phyloP scores from a whole-genome alignment of 2,113 vertebrate species.

The Taxidea taxus region DNA sequence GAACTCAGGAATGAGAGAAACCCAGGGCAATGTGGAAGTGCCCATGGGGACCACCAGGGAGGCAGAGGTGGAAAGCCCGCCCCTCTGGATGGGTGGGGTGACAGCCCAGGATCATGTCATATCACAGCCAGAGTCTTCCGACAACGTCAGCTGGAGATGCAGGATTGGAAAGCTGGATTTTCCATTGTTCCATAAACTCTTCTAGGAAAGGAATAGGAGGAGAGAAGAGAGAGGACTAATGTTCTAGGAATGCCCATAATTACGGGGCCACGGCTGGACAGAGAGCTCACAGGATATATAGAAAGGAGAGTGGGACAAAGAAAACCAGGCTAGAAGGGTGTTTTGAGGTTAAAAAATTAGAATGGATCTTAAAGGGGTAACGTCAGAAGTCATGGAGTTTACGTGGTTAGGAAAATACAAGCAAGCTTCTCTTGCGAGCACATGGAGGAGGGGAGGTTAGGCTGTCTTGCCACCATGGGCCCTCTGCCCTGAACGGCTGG shows the following conservation, averaged over 20 bases:
- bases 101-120: not conserved
- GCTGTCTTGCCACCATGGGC: rapidly evolving
- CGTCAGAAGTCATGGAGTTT: not conserved
- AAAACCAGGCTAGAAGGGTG: not conserved
- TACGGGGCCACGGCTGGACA: not conserved
- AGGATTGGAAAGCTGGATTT: not conserved
- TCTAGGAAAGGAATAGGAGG: not conserved
- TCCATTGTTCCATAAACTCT: not conserved
- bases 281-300: not conserved
- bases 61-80: not conserved
- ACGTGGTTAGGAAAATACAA: not conserved
- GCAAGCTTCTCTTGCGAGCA: not conserved
- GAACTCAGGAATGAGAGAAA: not conserved
- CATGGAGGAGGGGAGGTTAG: not conserved
- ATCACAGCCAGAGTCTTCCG: not conserved
- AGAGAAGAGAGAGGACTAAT: not conserved
- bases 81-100: rapidly evolving
- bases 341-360: not conserved
- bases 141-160: not conserved
- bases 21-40: not conserved
- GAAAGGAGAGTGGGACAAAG: not conserved
- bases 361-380: not conserved
- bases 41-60: rapidly evolving
- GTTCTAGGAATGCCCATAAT: not conserved
- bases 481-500: not conserved